Conservation (phyloP, 2,888 invertebrate species). For the Augiades crinisus region DNA sequence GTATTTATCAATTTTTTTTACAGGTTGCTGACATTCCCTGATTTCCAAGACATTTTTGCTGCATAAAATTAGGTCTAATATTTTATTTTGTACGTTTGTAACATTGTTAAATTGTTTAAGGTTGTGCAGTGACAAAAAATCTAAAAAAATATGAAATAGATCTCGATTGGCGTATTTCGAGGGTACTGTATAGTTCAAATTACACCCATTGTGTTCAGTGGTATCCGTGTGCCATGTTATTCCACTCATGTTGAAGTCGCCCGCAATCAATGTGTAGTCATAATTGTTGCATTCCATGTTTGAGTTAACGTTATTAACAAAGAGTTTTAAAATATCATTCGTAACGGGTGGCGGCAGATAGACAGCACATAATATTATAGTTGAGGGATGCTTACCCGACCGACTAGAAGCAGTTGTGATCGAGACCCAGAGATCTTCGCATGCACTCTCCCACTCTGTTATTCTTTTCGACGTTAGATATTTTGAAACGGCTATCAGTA, state of each 20-base stretch:
- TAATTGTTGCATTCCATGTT: conserved; percentile 1
- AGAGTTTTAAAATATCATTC: background rate
- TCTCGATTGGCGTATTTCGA: background rate
- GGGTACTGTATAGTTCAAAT: background rate
- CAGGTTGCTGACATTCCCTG: background rate
- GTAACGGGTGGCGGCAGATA: background rate
- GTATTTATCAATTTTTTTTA: conserved; percentile 1
- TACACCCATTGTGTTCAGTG: background rate
- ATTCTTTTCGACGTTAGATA: conserved; percentile 16
- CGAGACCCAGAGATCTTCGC: conserved; percentile 29
- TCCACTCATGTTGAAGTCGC: conserved; percentile 6
- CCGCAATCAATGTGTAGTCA: background rate
- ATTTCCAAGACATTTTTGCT: background rate
- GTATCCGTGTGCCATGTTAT: background rate
- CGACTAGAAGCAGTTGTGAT: background rate
- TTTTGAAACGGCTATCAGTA: conserved; percentile 28
- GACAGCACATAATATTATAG: conserved; percentile 2
- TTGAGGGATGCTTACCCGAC: background rate
- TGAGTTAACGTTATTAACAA: background rate
- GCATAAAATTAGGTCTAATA: background rate
- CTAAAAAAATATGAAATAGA: background rate
- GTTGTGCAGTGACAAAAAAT: background rate
- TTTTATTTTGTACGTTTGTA: background rate
- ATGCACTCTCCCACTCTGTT: conserved; percentile 27
- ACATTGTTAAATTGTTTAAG: background rate